Evolutionary conservation across 2,888 invertebrate species (phyloP).

Genomic region (Abrostola triplasia): DNA sequence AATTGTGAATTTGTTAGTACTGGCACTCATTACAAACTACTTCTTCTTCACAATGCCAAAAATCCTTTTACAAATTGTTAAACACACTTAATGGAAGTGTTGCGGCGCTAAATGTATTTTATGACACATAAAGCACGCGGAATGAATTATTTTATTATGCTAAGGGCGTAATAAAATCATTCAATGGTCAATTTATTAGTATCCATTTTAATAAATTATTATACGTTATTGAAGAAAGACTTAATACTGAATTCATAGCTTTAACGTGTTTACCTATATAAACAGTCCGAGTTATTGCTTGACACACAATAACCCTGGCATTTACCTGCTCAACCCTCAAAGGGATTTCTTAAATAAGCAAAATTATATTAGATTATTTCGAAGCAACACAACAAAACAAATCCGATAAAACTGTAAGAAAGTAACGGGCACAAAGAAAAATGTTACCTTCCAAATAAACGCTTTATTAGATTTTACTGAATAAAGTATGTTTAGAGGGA

Average conservation of each 20-base stretch:
- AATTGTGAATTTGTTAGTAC: slow-evolving; percentile 19
- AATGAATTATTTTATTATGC: slow-evolving; percentile 37
- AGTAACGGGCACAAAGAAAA: slow-evolving; percentile 51
- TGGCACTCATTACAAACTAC: slow-evolving; percentile 3
- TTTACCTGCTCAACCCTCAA: slow-evolving; percentile 19
- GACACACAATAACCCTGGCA: slow-evolving; percentile 1
- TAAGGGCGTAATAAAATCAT: slow-evolving; percentile 37
- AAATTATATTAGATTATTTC: slow-evolving; percentile 48
- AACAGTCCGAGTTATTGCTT: not conserved
- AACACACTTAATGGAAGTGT: slow-evolving; percentile 33
- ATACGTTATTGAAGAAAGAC: too few relatives aligned
- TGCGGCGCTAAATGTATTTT: slow-evolving; percentile 42
- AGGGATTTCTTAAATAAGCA: slow-evolving; percentile 42
- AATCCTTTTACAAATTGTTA: slow-evolving; percentile 26
- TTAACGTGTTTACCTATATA: not conserved
- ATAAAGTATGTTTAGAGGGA: slow-evolving; percentile 27
- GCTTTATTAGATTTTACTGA: slow-evolving; percentile 54
- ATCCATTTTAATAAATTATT: not conserved
- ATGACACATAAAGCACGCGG: slow-evolving; percentile 39
- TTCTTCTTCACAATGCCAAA: slow-evolving; percentile 13
- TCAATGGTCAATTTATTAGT: slow-evolving; percentile 26
- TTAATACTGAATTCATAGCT: not conserved
- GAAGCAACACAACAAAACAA: slow-evolving; percentile 52
- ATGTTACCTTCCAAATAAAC: slow-evolving; percentile 49
- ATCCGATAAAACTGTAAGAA: slow-evolving; percentile 49